Base-by-base conservation (phyloP, 2,113 vertebrate species). In the Anas platyrhynchos region DNA sequence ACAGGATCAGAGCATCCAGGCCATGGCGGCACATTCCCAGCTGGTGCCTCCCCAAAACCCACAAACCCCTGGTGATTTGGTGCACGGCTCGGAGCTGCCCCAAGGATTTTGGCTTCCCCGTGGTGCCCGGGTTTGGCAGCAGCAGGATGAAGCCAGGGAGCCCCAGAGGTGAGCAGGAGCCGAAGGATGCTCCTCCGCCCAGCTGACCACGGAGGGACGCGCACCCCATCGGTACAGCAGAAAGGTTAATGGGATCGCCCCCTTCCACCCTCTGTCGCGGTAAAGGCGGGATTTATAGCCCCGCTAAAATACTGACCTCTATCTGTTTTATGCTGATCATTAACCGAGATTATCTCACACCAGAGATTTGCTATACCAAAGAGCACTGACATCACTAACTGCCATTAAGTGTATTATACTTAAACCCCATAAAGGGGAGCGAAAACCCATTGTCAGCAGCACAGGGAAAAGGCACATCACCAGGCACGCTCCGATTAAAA, bases 301-400 rank as follows among this genome's bases (percentile, higher is more conserved):
- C 85, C 0, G 22, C 88, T 97, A 95, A 97, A 98, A 97, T 87
- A 97, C 94, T 95, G 98, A 98, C 98, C 97, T 97, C 97, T 97
- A 89, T 94, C 97, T 95, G 94, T 93, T 98, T 97, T 97, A 96
- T 97, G 97, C 97, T 97, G 97, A 96, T 98, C 97, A 97, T 98
- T 98, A 98, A 97, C 97, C 88, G 86, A 96, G 97, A 97, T 97
- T 96, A 97, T 97, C 97, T 97, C 96, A 95, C 98, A 89, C 97
- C 93, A 91, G 97, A 98, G 97, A 97, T 97, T 97, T 96, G 96
- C 96, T 82, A 94, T 91, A 97, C 78, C 87, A 96, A 96, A 96
- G 97, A 97, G 96, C 98, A 96, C 87, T 96, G 98, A 96, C 97
- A 97, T 97, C 97, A 91, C 97, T 96, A 94, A 97, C 97, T 93